A percentile compares a stretch with the other conserved stretches of the same genome.
phyloP scores from a whole-genome alignment of 2,113 vertebrate genomes.

The Zosterops pallidus region DNA sequence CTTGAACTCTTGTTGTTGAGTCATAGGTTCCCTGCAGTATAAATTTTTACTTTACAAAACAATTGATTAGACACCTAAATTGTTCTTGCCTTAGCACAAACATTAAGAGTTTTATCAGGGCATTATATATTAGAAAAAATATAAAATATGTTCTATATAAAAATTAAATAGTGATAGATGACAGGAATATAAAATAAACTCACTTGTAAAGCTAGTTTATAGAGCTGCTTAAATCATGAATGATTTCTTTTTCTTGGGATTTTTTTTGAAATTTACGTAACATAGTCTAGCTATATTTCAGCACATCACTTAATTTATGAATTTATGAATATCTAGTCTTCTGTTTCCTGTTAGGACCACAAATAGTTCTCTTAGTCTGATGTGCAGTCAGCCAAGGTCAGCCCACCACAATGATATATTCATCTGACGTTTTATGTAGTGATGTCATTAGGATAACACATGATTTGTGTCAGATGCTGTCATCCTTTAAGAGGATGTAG shows the following conservation, averaged over 20 bases:
- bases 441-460: not conserved
- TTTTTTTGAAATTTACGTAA: not conserved
- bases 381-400: not conserved
- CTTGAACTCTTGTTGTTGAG: not conserved
- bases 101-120: not conserved
- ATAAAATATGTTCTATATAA: not conserved
- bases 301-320: not conserved
- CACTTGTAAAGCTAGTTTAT: not conserved
- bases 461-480: conserved; percentile 14
- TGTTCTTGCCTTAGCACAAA: not conserved
- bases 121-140: not conserved
- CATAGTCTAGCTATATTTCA: not conserved
- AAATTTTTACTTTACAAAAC: not conserved
- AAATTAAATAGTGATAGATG: not conserved
- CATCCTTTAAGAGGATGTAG: not conserved
- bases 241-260: not conserved
- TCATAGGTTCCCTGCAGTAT: not conserved
- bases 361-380: not conserved
- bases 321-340: not conserved
- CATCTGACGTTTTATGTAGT: not conserved
- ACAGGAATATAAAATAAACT: not conserved
- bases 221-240: not conserved
- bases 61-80: not conserved
- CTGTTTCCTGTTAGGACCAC: not conserved
- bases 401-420: not conserved